Evolutionary conservation across 2,113 vertebrate genomes (phyloP), one percentile per base, ranked within the genome.

Genomic region (Nesospiza acunhae): DNA sequence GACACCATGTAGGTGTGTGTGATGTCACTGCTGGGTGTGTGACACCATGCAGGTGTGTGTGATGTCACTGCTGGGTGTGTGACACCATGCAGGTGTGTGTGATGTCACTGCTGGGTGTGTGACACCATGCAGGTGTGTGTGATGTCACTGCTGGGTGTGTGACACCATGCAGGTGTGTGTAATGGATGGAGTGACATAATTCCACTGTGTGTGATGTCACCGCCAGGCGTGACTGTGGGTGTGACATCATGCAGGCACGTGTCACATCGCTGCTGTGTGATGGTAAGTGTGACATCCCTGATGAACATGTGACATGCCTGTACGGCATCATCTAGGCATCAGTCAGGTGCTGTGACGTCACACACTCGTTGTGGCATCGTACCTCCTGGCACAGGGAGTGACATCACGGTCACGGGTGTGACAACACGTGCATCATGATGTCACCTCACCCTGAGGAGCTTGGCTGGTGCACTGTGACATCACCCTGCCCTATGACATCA

Each of bases 381-480:
- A 23, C 16, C 11, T 6, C 52, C 50, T 2, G 28, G 6, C 24
- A 33, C 9, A 10, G 31, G 15, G 11, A 6, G 35, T 56, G 81
- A 42, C 37, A 9, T 58, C 47, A 24, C 12, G 12, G 44, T 44
- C 18, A 3, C 0, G 12, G 30, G 21, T 23, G 76, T 27, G 55
- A 50, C 24, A 30, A 10, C 47, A 9, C 0, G 0, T 19, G 9
- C 6, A 5, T 19, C 13, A 1, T 4, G 44, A 16, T 3, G 26
- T 72, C 53, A 35, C 79, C 58, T 76, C 70, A 31, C 30, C 33
- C 18, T 3, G 23, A 60, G 33, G 39, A 44, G 33, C 66, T 24
- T 8, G 70, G 33, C 58, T 6, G 4, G 56, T 8, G 44, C 20
- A 2, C 15, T 14, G 58, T 93, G 91, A 84, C 15, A 6, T 85